Percentiles rank a stretch among this genome's conserved stretches.
Conservation (phyloP, 2,888 invertebrate genomes). For the Litoditis marina region DNA sequence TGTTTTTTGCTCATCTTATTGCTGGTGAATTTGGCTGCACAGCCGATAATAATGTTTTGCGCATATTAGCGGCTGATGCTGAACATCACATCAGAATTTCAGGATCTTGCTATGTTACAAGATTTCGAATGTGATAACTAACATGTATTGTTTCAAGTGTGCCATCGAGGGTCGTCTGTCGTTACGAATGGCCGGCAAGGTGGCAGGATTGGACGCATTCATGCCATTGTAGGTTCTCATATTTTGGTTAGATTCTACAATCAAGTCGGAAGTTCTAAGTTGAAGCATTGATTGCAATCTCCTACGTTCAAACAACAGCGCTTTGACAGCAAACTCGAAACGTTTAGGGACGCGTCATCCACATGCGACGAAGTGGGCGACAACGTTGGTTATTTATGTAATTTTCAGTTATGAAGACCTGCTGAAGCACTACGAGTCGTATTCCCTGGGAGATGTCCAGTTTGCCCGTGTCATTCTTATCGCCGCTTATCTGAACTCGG, state of each 20-base stretch:
- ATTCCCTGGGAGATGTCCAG: conserved; percentile 38
- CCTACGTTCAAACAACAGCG: too few species aligned
- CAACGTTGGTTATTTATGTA: neutral
- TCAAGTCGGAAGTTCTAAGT: too few species aligned
- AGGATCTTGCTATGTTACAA: too few species aligned
- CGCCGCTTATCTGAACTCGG: conserved; percentile 32
- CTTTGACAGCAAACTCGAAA: too few species aligned
- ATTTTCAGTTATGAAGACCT: conserved; percentile 51
- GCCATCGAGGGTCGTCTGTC: conserved; percentile 33
- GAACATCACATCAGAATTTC: too few species aligned
- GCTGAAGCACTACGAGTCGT: conserved; percentile 45
- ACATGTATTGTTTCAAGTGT: conserved; percentile 7
- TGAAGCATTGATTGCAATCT: too few species aligned
- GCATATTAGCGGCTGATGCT: too few species aligned
- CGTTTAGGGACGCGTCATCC: too few species aligned
- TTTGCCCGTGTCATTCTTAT: conserved; percentile 36
- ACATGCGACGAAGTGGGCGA: too few species aligned
- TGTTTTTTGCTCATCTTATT: too few species aligned
- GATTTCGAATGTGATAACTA: neutral
- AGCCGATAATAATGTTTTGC: too few species aligned
- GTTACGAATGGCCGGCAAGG: conserved; percentile 33
- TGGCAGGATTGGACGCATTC: conserved; percentile 55
- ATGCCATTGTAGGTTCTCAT: conserved; percentile 48
- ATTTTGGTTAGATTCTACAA: neutral
- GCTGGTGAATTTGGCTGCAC: too few species aligned